These are phyloP conservation scores for Ochropacha duplaris DNA, from an alignment of 2,888 invertebrate species.

Conservation along the genomic window DNA sequence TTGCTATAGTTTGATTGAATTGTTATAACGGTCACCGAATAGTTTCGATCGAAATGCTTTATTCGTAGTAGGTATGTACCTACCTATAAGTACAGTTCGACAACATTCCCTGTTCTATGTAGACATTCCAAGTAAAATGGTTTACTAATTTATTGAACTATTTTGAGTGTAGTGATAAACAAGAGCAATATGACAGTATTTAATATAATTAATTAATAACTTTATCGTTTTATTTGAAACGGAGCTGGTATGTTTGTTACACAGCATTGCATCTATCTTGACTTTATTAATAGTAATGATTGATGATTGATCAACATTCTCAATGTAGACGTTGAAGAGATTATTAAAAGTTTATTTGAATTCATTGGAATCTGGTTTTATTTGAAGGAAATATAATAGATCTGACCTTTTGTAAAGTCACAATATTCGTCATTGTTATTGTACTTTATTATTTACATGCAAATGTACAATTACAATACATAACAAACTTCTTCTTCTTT, in stretches of 20 bases:
- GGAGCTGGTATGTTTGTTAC: slow-evolving; percentile 28
- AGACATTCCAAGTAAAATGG: slow-evolving; percentile 17
- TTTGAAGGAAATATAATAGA: slow-evolving; percentile 16
- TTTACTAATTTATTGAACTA: slow-evolving; percentile 23
- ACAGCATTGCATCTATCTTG: slow-evolving; percentile 42
- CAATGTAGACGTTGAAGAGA: slow-evolving; percentile 69
- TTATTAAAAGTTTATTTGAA: slow-evolving; percentile 79
- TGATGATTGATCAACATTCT: slow-evolving; percentile 46
- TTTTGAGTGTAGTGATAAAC: slow-evolving; percentile 51
- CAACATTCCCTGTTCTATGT: slow-evolving; percentile 21
- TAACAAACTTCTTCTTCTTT: no score
- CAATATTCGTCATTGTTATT: no score
- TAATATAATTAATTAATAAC: slow-evolving; percentile 31
- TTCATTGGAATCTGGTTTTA: slow-evolving; percentile 50
- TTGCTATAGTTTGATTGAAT: neutral
- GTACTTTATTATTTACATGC: no score
- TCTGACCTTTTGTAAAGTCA: no score
- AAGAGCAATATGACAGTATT: slow-evolving; percentile 70
- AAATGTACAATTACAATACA: no score
- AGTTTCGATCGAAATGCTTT: neutral
- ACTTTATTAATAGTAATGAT: slow-evolving; percentile 33
- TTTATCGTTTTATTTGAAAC: slow-evolving; percentile 29
- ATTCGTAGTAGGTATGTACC: neutral
- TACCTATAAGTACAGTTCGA: neutral
- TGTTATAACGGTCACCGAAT: neutral